phyloP scores from a whole-genome alignment of 1,140 invertebrate species.

The Planococcus citri region DNA sequence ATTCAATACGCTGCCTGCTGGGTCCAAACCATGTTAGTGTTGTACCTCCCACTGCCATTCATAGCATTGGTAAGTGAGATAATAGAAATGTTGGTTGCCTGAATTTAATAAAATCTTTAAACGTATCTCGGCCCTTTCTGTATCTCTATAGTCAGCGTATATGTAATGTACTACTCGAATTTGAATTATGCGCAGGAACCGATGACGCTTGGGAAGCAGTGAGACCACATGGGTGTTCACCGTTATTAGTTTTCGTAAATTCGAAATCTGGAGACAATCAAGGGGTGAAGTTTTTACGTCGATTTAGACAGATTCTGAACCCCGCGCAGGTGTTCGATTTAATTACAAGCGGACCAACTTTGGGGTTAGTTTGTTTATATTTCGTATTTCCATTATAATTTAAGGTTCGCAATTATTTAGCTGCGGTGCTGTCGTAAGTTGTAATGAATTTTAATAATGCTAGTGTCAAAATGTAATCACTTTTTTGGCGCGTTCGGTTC shows the following conservation, averaged over 20 bases:
- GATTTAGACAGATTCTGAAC: conserved; percentile 92
- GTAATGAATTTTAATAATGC: background rate
- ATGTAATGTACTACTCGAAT: background rate
- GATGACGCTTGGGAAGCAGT: conserved; percentile 85
- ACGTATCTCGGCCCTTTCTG: background rate
- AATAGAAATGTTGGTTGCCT: too few relatives aligned
- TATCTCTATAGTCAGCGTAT: background rate
- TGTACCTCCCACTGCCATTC: conserved; percentile 81
- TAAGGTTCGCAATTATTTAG: background rate
- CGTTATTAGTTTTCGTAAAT: conserved; percentile 91
- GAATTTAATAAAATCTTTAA: background rate
- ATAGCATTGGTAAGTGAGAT: conserved; percentile 62
- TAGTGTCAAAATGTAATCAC: background rate
- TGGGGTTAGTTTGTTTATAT: conserved; percentile 48
- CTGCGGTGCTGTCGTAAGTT: background rate
- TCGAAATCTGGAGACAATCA: conserved; percentile 96
- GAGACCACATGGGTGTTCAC: conserved; percentile 63
- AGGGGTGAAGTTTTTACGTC: conserved; percentile 87
- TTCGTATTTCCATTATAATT: conserved; percentile 27
- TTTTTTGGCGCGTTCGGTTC: background rate
- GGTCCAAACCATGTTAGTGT: conserved; percentile 79
- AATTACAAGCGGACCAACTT: conserved; percentile 68
- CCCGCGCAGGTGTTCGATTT: conserved; percentile 97
- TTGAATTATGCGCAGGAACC: conserved; percentile 35
- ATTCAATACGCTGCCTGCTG: conserved; percentile 61